Conservation (phyloP, 2,797 vertebrate species). For the Acestrorhynchus altus region DNA sequence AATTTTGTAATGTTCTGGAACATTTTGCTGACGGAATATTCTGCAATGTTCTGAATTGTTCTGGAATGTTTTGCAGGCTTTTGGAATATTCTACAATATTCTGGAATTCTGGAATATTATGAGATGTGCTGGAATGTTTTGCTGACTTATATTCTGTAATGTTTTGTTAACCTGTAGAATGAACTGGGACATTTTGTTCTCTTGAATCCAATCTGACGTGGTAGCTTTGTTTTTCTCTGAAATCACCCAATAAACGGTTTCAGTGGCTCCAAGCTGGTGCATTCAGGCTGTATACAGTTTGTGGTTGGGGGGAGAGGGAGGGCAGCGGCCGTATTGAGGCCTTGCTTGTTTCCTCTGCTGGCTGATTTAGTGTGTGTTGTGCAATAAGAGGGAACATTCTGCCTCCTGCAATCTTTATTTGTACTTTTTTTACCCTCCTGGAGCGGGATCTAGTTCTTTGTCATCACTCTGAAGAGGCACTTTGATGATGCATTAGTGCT, state of each 20-base stretch:
- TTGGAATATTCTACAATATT: too few species aligned
- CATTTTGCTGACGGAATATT: too few species aligned
- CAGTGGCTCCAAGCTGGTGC: not conserved
- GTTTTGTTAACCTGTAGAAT: not conserved
- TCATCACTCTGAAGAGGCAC: conserved; percentile 63
- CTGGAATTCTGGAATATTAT: too few species aligned
- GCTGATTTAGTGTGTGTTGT: conserved; percentile 50
- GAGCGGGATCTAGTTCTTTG: conserved; percentile 52
- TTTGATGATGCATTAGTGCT: conserved; percentile 71
- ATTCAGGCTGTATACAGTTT: conserved; percentile 10
- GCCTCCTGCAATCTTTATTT: conserved; percentile 50
- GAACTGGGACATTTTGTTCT: not conserved
- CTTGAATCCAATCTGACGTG: not conserved
- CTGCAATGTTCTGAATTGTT: too few species aligned
- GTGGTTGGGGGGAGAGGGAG: not conserved
- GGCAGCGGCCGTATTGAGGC: not conserved
- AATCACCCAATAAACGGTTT: conserved; percentile 41
- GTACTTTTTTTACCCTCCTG: conserved; percentile 42
- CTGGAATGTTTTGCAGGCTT: too few species aligned
- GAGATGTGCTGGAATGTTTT: too few species aligned
- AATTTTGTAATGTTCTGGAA: too few species aligned
- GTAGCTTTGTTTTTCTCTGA: conserved; percentile 18
- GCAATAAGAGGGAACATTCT: conserved; percentile 44
- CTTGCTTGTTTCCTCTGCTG: not conserved
- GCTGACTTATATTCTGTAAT: not conserved